Evolutionary conservation across 2,888 invertebrate genomes (phyloP).

Genomic region (Ferdinandea cuprea): DNA sequence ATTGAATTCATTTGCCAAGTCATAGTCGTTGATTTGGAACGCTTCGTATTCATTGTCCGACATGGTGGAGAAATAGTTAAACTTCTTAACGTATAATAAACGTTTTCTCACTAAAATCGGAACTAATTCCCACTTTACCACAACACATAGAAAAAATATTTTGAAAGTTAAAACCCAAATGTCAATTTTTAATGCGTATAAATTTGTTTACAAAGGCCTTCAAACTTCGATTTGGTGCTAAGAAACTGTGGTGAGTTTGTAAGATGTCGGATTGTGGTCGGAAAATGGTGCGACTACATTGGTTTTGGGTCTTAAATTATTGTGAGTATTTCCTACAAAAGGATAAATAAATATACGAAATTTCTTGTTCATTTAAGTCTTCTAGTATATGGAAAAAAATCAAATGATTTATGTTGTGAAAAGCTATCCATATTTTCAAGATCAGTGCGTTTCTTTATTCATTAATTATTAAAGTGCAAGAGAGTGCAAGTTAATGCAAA

Average conservation of each 20-base stretch:
- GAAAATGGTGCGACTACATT: background rate
- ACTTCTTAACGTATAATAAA: too few species aligned
- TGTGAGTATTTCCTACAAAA: too few species aligned
- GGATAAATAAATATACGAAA: too few species aligned
- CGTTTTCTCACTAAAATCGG: background rate
- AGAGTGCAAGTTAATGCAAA: too few species aligned
- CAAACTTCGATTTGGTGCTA: constrained; percentile 8
- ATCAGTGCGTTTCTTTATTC: too few species aligned
- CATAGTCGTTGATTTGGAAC: constrained; percentile 97
- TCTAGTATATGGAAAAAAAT: too few species aligned
- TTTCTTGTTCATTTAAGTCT: too few species aligned
- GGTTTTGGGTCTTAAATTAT: too few species aligned
- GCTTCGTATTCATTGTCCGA: constrained; percentile 90
- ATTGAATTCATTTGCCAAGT: constrained; percentile 96
- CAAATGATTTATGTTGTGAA: too few species aligned
- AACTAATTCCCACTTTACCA: background rate
- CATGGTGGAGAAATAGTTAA: constrained; percentile 75
- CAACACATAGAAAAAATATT: background rate
- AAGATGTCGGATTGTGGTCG: background rate
- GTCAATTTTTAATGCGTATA: background rate
- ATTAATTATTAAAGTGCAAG: too few species aligned
- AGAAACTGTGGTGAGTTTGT: too few species aligned
- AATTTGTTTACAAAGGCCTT: constrained; percentile 9
- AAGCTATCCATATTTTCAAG: too few species aligned
- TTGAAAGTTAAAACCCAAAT: background rate